Base-by-base conservation (phyloP, 1,140 invertebrate species). In the Drosophila watanabei region DNA sequence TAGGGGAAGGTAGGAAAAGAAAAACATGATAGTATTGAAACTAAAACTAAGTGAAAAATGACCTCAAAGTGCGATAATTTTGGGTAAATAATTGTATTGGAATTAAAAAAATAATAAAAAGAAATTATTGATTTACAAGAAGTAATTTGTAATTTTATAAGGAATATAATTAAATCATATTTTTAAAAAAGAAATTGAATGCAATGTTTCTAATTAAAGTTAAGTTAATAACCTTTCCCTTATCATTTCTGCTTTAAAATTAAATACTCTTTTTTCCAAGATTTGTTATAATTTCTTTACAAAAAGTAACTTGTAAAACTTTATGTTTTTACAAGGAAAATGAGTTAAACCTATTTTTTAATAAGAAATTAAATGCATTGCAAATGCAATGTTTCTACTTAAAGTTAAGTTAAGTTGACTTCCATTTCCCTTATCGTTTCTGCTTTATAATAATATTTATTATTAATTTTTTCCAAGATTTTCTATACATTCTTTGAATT, bases 1-100 rank as follows among this genome's bases (percentile, higher is more conserved):
- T 48, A 24, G 33, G 20, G 20, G 13, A 28, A 48, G 43, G 46
- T 43, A 68, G 18, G 24, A 32, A n/a, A 39, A 48, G 0, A 28
- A 41, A 11, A 14, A 16, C 13, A 43, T 16, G 24, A 39, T 14
- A 9, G 33, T 5, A 64, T 60, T 37, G 14, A 33, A 20, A 41
- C 24, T 57, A 37, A 24, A 35, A 39, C n/a, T 28, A 14, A 4
- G 16, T 28, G 56, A 33, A 43, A 43, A 43, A 37, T 16, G 20
- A 45, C 7, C 58, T 6, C 7, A 65, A 41, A 24, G 35, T 13
- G 62, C 14, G 56, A 41, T 64, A 64, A 64, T 4, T 5, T 5
- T 9, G 14, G 14, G 5, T 6, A 28, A 58, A 58, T n/a, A 37
- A 28, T 24, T 13, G 2, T 41, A 37, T 56, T 16, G 0, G 0